Base-by-base conservation (phyloP, 2,797 vertebrate species). In the Spea hammondii region DNA sequence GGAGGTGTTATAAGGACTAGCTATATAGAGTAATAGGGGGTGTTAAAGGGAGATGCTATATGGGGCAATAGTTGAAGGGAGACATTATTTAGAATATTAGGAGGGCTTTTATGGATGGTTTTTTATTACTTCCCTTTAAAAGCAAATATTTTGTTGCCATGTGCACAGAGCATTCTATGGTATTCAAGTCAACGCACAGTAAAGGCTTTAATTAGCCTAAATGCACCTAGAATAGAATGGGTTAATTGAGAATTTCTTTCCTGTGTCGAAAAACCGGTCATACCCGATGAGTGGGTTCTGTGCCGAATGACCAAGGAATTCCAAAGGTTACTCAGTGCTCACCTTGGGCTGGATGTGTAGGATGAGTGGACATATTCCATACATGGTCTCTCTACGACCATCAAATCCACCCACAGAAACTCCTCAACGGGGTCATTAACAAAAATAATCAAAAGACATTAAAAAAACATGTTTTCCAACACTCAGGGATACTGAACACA, bases 261-360 rank as follows among this genome's bases (percentile, higher is more conserved):
- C 3, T 66, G 17, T 32, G 12, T 46, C 64, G 17, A 59, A 54
- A 32, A 80, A 66, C 73, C 57, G 70, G 79, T 44, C 57, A 46
- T 65, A 76, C 73, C 11, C 8, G 79, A 76, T 55, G 45, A 54
- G 74, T 59, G 49, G 57, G 60, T 8, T 54, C 50, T 7, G 62
- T 65, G 47, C 44, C 46, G 32, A 6, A 32, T 71, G 79, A 71
- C 73, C 73, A 12, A 65, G 17, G 53, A 57, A 57, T 51, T 71
- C 62, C 67, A 45, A 44, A 17, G 47, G 51, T 76, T 75, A 80
- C 72, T 80, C 67, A 70, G 9, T 6, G 55, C 51, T 80, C 65
- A 65, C 72, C 72, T 75, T 14, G 11, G 57, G 57, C 72, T 72
- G 72, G 51, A 72, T 66, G 7, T 57, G 4, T 17, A 44, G 14